Evolutionary conservation across 2,888 invertebrate genomes (phyloP).

Genomic region (Rhagonycha fulva): DNA sequence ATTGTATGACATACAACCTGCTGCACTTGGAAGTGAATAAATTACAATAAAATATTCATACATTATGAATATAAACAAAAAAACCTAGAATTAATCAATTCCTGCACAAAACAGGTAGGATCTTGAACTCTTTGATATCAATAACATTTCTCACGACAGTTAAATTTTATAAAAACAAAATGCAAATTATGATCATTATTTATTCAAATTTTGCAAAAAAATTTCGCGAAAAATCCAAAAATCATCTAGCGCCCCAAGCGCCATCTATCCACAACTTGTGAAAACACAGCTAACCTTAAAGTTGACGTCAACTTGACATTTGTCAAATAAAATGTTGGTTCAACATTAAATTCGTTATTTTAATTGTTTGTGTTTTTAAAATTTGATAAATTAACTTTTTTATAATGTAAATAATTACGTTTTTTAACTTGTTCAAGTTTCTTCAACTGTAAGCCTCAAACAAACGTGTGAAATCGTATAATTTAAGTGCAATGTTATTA

Average conservation of each 20-base stretch:
- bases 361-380: background rate
- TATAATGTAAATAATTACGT: background rate
- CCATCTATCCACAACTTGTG: background rate
- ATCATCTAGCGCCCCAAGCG: background rate
- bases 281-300: background rate
- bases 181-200: too few relatives aligned
- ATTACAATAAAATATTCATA: too few relatives aligned
- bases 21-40: too few relatives aligned
- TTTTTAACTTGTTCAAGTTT: background rate
- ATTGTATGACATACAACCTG: too few relatives aligned
- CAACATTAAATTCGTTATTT: background rate
- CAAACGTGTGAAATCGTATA: background rate
- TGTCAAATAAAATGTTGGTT: background rate
- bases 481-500: constrained; percentile 15
- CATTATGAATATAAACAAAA: too few relatives aligned
- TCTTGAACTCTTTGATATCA: too few relatives aligned
- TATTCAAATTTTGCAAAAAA: too few relatives aligned
- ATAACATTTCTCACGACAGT: too few relatives aligned
- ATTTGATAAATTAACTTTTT: background rate
- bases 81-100: too few relatives aligned
- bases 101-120: too few relatives aligned
- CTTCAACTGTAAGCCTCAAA: background rate
- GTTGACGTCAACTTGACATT: background rate
- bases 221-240: background rate
- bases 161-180: too few relatives aligned